These are phyloP conservation scores for Leucania comma DNA, from an alignment of 2,888 invertebrate species.

Conservation along the genomic window DNA sequence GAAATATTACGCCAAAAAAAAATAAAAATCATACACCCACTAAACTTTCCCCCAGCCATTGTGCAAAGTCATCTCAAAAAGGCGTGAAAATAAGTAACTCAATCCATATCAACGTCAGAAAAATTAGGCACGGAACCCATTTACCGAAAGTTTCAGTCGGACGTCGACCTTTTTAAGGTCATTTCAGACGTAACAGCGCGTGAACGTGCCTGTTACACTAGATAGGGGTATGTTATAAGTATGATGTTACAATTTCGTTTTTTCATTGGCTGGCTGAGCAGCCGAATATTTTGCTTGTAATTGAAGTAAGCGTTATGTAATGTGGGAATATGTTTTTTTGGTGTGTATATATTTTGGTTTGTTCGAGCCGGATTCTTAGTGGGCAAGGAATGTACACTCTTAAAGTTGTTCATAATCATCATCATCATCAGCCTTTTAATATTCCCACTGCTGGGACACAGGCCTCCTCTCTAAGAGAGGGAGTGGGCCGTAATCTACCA, in stretches of 20 bases:
- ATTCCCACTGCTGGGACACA: too few species aligned
- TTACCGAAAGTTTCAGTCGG: constrained; percentile 37
- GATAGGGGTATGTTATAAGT: constrained; percentile 49
- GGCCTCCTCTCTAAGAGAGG: too few species aligned
- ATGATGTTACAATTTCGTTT: constrained; percentile 50
- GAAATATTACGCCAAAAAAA: constrained; percentile 34
- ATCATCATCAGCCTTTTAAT: too few species aligned
- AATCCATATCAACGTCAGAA: constrained; percentile 59
- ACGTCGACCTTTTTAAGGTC: constrained; percentile 57
- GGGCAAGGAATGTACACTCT: background rate
- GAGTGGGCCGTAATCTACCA: too few species aligned
- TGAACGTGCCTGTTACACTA: constrained; percentile 55
- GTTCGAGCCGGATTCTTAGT: background rate
- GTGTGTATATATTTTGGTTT: background rate
- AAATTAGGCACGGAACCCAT: constrained; percentile 56
- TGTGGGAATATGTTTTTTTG: background rate
- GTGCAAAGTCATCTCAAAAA: constrained; percentile 48
- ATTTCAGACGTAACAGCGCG: constrained; percentile 64
- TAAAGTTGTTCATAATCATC: background rate
- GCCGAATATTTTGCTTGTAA: constrained; percentile 19
- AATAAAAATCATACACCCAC: constrained; percentile 25
- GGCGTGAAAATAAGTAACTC: constrained; percentile 53
- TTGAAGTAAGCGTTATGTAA: constrained; percentile 12
- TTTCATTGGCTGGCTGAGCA: constrained; percentile 41
- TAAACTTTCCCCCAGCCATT: constrained; percentile 45